Evolutionary conservation across 2,113 vertebrate species (phyloP).

Genomic region (Delphinus delphis): DNA sequence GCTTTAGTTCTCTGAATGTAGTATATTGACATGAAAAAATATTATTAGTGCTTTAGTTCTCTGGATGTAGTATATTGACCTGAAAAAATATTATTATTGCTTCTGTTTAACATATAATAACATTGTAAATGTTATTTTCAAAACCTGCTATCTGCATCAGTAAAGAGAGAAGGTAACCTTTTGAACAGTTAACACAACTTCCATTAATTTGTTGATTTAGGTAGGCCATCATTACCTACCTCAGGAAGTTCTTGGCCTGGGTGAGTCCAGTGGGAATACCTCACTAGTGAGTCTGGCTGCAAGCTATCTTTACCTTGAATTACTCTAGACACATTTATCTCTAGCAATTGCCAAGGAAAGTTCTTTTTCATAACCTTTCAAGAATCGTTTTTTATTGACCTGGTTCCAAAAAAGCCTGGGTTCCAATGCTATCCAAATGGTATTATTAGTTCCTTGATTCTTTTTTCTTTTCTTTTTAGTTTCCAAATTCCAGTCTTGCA

Average conservation of each 20-base stretch:
- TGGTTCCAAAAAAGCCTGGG: neutral
- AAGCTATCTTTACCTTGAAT: neutral
- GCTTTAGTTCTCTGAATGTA: neutral
- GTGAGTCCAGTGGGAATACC: neutral
- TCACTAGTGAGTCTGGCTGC: neutral
- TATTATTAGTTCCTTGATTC: neutral
- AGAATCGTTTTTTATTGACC: neutral
- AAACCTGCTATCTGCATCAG: neutral
- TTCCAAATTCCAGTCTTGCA: neutral
- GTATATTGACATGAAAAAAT: neutral
- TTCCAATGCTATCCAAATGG: neutral
- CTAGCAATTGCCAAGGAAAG: neutral
- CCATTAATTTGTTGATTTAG: neutral
- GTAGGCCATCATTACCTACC: neutral
- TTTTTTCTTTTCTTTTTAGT: neutral
- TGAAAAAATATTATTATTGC: neutral
- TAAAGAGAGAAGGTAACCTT: neutral
- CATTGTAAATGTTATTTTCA: neutral
- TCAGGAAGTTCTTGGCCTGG: neutral
- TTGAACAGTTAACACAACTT: neutral
- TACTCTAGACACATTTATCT: neutral
- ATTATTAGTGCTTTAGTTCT: neutral
- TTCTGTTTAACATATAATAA: neutral
- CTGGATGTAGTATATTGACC: neutral
- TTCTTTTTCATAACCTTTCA: neutral